Conservation (phyloP, 2,888 invertebrate species). For the Eretmocerus hayati region DNA sequence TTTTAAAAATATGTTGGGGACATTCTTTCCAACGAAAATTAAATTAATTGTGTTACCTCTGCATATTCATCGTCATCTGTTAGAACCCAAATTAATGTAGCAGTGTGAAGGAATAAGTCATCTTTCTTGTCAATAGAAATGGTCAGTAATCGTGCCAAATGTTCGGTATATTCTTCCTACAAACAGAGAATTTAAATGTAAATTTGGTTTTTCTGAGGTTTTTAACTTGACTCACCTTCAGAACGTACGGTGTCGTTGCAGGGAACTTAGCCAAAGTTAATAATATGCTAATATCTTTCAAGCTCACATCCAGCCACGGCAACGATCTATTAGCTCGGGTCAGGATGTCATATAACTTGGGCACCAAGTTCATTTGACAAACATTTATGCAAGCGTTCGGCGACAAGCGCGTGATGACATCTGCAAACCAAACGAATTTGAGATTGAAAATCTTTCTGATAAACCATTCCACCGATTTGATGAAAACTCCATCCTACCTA, state of each 20-base stretch:
- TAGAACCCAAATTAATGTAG: conserved; percentile 38
- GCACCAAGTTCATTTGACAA: conserved; percentile 38
- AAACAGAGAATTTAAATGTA: conserved; percentile 21
- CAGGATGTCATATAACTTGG: conserved; percentile 43
- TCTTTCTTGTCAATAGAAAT: conserved; percentile 26
- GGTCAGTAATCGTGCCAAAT: conserved; percentile 57
- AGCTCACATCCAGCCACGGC: conserved; percentile 55
- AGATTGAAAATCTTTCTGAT: too few relatives aligned
- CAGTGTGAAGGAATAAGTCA: conserved; percentile 31
- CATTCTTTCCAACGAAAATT: background rate
- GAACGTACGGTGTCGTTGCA: conserved; percentile 55
- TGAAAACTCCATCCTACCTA: conserved; percentile 35
- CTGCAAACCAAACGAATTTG: conserved; percentile 34
- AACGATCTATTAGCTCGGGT: conserved; percentile 52
- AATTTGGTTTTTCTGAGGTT: background rate
- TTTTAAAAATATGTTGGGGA: background rate
- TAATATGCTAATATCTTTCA: conserved; percentile 53
- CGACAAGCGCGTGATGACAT: conserved; percentile 45
- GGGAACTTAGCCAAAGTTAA: conserved; percentile 62
- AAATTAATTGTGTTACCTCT: conserved; percentile 14
- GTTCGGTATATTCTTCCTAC: conserved; percentile 54
- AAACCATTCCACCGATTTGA: background rate
- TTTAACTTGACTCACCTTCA: conserved; percentile 47
- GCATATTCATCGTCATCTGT: conserved; percentile 27
- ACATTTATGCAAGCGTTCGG: conserved; percentile 37